Evolutionary conservation across 2,113 vertebrate genomes (phyloP), one percentile per base, ranked within the genome.

Genomic region (Elgaria multicarinata): DNA sequence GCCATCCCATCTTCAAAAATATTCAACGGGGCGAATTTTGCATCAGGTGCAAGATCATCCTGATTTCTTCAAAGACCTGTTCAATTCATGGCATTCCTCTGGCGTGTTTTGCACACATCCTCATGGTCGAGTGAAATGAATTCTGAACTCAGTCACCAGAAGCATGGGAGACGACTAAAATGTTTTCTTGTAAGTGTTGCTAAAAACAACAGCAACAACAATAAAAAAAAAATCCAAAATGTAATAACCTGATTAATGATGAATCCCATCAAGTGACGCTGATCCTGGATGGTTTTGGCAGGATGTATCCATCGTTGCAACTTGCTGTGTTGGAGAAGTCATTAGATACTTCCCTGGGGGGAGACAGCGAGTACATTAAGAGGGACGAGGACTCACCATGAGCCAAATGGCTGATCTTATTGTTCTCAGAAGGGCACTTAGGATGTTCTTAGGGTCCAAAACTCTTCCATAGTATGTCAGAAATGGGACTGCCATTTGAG

Each of bases 391-490:
- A 95, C 58, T 94, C 93, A 89, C 93, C 92, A 95, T 92, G 91
- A 94, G 95, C 96, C 92, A 87, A 95, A 83, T 89, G 92, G 94
- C 93, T 95, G 92, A 94, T 95, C 93, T 95, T 92, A 83, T 14
- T 95, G 91, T 94, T 96, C 96, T 97, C 95, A 50, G 7, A 91
- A 96, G 96, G 94, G 94, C 90, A 95, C 92, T 97, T 87, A 94
- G 90, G 90, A 92, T 75, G 87, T 93, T 95, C 95, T 92, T 93
- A 91, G 92, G 92, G 94, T 95, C 95, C 90, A 95, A 90, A 95
- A 92, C 92, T 94, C 86, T 94, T 92, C 91, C 92, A 95, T 89
- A 94, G 96, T 87, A 92, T 93, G 93, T 89, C 88, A 95, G 94
- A 94, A 95, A 94, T 93, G 82, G 77, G 82, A 67, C 84, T 92